These are phyloP conservation scores for Notocelia uddmanniana DNA, from an alignment of 2,888 invertebrate genomes.

Conservation along the genomic window DNA sequence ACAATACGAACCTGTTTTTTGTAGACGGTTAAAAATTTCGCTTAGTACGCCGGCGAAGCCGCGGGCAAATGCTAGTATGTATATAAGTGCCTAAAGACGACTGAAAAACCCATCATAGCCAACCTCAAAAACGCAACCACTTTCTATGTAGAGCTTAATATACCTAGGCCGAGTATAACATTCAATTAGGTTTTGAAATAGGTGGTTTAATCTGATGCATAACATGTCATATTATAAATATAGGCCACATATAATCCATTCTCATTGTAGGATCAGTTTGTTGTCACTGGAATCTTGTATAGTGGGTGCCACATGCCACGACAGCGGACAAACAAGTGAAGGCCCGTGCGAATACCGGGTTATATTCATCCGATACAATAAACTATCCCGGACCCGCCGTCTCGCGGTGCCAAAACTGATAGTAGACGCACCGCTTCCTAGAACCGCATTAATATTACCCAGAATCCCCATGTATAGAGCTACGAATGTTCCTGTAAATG, in stretches of 20 bases:
- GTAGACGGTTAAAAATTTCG: too few species aligned
- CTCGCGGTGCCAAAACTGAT: neutral
- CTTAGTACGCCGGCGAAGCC: too few species aligned
- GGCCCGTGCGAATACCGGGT: neutral
- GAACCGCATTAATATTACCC: neutral
- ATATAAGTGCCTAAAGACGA: too few species aligned
- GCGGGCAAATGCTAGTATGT: too few species aligned
- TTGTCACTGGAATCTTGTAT: neutral
- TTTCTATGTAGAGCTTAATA: too few species aligned
- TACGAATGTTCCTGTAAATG: neutral
- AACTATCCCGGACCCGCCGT: neutral
- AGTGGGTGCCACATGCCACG: neutral
- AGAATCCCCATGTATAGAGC: neutral
- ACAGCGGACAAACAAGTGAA: neutral
- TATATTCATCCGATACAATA: neutral
- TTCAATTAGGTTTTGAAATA: too few species aligned
- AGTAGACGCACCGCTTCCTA: neutral
- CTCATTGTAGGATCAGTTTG: neutral
- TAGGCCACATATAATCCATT: conserved; percentile 3
- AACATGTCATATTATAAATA: neutral
- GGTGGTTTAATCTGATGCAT: too few species aligned
- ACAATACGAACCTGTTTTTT: too few species aligned
- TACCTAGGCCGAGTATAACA: too few species aligned
- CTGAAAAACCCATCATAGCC: too few species aligned
- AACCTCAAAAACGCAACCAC: too few species aligned